A percentile compares a stretch with the other conserved stretches of the same genome.
Evolutionary conservation across 2,888 invertebrate species (phyloP).

Genomic region (Schizaphis graminum): DNA sequence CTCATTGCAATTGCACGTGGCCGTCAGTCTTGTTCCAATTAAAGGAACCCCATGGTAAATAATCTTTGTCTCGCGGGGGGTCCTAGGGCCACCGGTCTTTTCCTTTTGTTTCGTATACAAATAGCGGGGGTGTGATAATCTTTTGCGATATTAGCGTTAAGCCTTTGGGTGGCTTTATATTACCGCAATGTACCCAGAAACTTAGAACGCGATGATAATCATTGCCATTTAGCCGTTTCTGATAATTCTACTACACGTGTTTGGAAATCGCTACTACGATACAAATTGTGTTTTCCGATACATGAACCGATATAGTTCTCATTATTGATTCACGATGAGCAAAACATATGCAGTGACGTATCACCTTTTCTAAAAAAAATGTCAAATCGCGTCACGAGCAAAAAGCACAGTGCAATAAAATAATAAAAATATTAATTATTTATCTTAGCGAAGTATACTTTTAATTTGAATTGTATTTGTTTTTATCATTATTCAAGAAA

Average conservation of each 20-base stretch:
- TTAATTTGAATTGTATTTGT: background rate
- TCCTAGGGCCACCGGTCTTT: background rate
- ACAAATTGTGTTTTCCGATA: background rate
- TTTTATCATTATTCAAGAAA: background rate
- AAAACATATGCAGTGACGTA: background rate
- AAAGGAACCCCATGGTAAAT: slow-evolving; percentile 60
- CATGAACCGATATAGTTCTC: background rate
- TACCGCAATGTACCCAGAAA: slow-evolving; percentile 14
- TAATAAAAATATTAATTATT: background rate
- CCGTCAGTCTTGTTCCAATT: slow-evolving; percentile 64
- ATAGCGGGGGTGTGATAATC: slow-evolving; percentile 62
- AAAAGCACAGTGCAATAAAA: background rate
- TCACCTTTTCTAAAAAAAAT: background rate
- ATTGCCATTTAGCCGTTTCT: background rate
- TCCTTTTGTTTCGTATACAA: slow-evolving; percentile 37
- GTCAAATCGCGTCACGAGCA: background rate
- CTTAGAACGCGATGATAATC: background rate
- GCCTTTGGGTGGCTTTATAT: slow-evolving; percentile 59
- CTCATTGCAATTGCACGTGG: slow-evolving; percentile 38
- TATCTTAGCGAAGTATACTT: background rate
- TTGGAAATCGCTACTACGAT: background rate
- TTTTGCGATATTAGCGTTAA: slow-evolving; percentile 60
- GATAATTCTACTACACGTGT: slow-evolving; percentile 49
- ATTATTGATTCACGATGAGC: background rate
- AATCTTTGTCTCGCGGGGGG: slow-evolving; percentile 50